These are phyloP conservation scores for Sarcophaga rosellei DNA, from an alignment of 2,888 invertebrate species.

Conservation along the genomic window DNA sequence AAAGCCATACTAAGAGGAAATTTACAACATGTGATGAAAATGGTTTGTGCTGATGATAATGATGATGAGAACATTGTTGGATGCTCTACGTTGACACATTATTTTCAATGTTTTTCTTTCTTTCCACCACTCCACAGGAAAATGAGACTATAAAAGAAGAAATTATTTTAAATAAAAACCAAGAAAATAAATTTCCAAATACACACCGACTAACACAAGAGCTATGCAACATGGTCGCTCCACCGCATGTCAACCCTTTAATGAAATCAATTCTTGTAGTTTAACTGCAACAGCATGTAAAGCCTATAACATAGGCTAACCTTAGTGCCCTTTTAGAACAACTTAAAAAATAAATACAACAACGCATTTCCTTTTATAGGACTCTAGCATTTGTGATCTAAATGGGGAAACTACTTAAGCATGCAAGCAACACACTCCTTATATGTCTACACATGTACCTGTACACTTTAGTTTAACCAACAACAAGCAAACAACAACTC, in stretches of 20 bases:
- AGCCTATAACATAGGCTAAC: background rate
- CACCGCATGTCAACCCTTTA: background rate
- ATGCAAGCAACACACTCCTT: slow-evolving; percentile 53
- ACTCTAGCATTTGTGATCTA: background rate
- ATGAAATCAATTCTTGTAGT: too few species aligned
- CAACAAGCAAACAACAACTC: slow-evolving; percentile 39
- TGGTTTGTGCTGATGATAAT: slow-evolving; percentile 60
- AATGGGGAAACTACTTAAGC: slow-evolving; percentile 79
- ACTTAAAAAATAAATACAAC: slow-evolving; percentile 74
- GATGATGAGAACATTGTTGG: slow-evolving; percentile 32
- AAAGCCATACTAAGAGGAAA: slow-evolving; percentile 19
- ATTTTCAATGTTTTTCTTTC: background rate
- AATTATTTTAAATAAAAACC: too few species aligned
- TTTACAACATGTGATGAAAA: slow-evolving; percentile 70
- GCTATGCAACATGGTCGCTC: background rate
- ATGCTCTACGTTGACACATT: slow-evolving; percentile 53
- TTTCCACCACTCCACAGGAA: background rate
- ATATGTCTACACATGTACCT: background rate
- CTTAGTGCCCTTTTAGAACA: background rate
- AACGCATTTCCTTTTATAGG: slow-evolving; percentile 75
- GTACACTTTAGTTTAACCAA: slow-evolving; percentile 32
- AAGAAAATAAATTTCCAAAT: too few species aligned
- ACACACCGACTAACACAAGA: too few species aligned
- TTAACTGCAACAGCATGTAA: background rate
- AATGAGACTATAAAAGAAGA: too few species aligned